These are phyloP conservation scores for Papilio protenor DNA, from an alignment of 2,888 invertebrate species.

Conservation along the genomic window DNA sequence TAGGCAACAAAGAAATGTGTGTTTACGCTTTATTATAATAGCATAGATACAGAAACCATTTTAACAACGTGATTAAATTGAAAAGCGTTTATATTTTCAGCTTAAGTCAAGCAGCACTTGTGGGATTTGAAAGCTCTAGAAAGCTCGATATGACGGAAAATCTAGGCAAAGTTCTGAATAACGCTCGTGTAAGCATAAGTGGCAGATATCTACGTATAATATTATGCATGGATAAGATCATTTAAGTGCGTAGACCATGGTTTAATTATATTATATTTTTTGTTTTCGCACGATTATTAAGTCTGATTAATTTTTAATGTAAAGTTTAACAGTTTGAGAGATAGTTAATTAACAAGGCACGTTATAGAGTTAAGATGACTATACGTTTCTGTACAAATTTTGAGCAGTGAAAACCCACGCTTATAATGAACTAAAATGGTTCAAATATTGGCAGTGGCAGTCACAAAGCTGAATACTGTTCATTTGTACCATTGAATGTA, in stretches of 20 bases:
- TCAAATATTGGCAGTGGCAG: background rate
- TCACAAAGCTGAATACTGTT: background rate
- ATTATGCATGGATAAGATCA: background rate
- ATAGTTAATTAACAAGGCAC: too few relatives aligned
- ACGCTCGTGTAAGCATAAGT: background rate
- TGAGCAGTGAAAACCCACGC: background rate
- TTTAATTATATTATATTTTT: too few relatives aligned
- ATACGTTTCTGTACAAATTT: background rate
- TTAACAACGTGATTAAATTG: background rate
- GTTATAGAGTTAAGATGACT: too few relatives aligned
- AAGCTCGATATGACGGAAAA: background rate
- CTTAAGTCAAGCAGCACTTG: background rate
- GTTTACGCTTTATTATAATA: too few relatives aligned
- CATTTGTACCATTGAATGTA: background rate
- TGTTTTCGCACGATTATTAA: background rate
- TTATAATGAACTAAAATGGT: background rate
- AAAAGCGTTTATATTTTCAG: background rate
- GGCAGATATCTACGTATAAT: background rate
- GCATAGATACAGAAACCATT: too few relatives aligned
- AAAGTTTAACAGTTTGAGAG: too few relatives aligned
- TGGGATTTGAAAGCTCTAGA: background rate
- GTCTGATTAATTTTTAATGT: too few relatives aligned
- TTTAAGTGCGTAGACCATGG: background rate
- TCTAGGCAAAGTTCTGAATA: background rate
- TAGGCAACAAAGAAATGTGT: too few relatives aligned